Base-by-base conservation (phyloP, 2,888 invertebrate genomes). In the Hemaris fuciformis region DNA sequence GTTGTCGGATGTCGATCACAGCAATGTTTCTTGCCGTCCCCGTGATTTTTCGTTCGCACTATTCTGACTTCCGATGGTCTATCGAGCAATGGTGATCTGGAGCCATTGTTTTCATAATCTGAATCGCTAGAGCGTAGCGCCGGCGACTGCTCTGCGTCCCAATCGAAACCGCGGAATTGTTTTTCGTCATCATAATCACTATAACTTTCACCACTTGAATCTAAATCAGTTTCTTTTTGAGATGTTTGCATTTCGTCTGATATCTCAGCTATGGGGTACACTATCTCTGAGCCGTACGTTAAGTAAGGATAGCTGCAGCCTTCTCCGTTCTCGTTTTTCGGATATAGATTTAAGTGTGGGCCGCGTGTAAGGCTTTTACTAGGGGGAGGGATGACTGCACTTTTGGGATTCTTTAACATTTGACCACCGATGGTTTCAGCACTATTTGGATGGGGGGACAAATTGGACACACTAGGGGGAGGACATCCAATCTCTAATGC, bases 261-360 rank as follows among this genome's bases (percentile, higher is more conserved):
- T 80, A 96, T 96, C 87, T 97, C 97, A 0, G 96, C 97, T 71
- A 97, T 97, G 3, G 97, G 97, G 83, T 97, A 97, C 1, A 96
- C 94, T 63, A 96, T 96, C 84, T 96, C 96, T 1, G 96, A 96
- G 13, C 95, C 95, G 71, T 95, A 95, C 41, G 94, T 94, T 64
- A 94, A 72, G 67, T 91, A 93, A 0, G 97, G 97, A 82, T 97
- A 96, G 59, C 96, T 94, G 60, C 96, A 95, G 65, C 96, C 96
- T 67, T 96, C 95, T 6, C 95, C 95, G 38, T 94, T 94, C 78
- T 93, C 94, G 65, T 92, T 93, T 70, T 94, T 94, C 0, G 95
- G 95, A 74, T 95, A 95, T 15, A 96, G 84, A 79, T 95, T 95
- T 27, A 95, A 86, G 79, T 95, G 95, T 43, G 95, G 95, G 66